Evolutionary conservation across 2,797 vertebrate genomes (phyloP).

Genomic region (Cichlasoma orientale): DNA sequence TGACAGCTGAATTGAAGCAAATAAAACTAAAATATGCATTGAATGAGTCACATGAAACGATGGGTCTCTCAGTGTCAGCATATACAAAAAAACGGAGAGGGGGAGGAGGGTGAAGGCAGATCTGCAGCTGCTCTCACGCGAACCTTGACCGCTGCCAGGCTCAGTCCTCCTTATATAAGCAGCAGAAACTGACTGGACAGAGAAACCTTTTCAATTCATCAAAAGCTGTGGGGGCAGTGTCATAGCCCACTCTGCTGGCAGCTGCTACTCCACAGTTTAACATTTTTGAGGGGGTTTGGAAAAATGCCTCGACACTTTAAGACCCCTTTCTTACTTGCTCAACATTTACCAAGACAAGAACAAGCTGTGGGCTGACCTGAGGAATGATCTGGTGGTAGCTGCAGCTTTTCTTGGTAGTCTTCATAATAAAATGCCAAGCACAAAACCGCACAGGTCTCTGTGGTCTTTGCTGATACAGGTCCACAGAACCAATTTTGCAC

Average conservation of each 20-base stretch:
- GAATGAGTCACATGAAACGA: constrained; percentile 66
- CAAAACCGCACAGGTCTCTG: constrained; percentile 48
- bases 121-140: constrained; percentile 49
- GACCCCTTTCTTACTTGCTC: not conserved
- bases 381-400: constrained; percentile 17
- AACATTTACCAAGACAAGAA: constrained; percentile 33
- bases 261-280: constrained; percentile 37
- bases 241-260: constrained; percentile 43
- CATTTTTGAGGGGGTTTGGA: constrained; percentile 17
- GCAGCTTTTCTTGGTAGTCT: constrained; percentile 14
- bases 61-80: constrained; percentile 60
- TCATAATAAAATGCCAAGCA: constrained; percentile 41
- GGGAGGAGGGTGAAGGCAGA: constrained; percentile 13
- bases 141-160: constrained; percentile 46
- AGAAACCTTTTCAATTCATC: constrained; percentile 46
- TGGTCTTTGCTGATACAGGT: constrained; percentile 59
- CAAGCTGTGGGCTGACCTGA: constrained; percentile 17
- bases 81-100: constrained; percentile 49
- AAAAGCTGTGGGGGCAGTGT: constrained; percentile 19
- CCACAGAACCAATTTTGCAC: constrained; percentile 65
- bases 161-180: constrained; percentile 51
- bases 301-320: constrained; percentile 28
- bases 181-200: constrained; percentile 13
- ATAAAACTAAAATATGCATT: constrained; percentile 28
- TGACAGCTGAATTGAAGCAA: constrained; percentile 59